Evolutionary conservation across 2,113 vertebrate genomes (phyloP), one percentile per base, ranked within the genome.

Genomic region (Oceanites oceanicus): DNA sequence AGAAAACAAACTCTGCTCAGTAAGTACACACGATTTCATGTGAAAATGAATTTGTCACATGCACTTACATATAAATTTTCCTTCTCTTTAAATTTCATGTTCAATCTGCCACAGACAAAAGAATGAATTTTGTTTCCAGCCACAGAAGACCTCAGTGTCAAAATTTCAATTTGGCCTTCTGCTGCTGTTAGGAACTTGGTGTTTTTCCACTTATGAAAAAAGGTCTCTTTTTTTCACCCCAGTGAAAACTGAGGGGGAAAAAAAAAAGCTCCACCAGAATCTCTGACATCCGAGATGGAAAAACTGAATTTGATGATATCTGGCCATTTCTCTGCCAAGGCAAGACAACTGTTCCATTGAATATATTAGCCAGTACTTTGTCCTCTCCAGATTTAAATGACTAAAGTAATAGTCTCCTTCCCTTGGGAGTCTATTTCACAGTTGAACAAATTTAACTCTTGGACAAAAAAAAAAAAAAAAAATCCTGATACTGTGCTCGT

Each of bases 351-450:
- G 90, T 93, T 90, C 90, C 85, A 42, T 19, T 36, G 92, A 66
- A 88, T 67, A 14, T 29, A 84, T 63, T 62, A 92, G 70, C 86
- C 82, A 68, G 75, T 23, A 52, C 75, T 97, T 96, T 94, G 94
- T 94, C 91, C 95, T 76, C 72, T 85, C 92, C 81, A 67, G 72
- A 93, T 92, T 92, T 68, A 88, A 97, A 90, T 63, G 92, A 86
- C 87, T 86, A 30, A 74, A 73, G 91, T 9, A 92, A 95, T n/a
- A 26, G 58, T 34, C 58, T 81, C 86, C 61, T 87, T 95, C 90
- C 93, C 89, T 77, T 89, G 88, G 92, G 94, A 96, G 61, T 75
- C 79, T 78, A 92, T 96, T 97, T 96, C 96, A 96, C 94, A 96
- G 94, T 59, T 77, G 82, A 97, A 85, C 89, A 95, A 90, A 92